phyloP scores from a whole-genome alignment of 2,888 invertebrate species.

The Anagyrus pseudococci region DNA sequence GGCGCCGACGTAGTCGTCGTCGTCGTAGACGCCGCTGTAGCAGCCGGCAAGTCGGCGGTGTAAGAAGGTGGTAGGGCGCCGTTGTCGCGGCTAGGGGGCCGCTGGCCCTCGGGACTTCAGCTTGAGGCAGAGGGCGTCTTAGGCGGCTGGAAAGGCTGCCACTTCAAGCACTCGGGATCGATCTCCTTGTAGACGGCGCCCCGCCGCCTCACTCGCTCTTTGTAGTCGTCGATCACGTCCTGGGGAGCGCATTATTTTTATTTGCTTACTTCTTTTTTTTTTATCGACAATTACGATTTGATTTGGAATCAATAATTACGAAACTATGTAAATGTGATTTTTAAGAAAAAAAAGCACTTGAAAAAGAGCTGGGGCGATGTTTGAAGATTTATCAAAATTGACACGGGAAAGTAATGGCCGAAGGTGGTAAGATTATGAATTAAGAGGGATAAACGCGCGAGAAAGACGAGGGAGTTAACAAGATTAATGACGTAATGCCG shows the following conservation, averaged over 20 bases:
- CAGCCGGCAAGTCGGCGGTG: background rate
- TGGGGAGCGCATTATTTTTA: conserved; percentile 55
- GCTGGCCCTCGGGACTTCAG: conserved; percentile 43
- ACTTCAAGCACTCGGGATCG: conserved; percentile 85
- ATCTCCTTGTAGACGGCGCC: conserved; percentile 84
- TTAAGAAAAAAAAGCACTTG: no score
- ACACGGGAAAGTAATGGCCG: no score
- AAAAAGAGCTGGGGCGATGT: no score
- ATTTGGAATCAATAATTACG: no score
- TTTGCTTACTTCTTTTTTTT: conserved; percentile 1
- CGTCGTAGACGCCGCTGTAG: conserved; percentile 22
- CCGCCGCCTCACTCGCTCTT: conserved; percentile 79
- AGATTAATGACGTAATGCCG: conserved; percentile 43
- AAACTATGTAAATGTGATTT: no score
- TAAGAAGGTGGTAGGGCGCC: conserved; percentile 14
- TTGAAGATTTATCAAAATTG: no score
- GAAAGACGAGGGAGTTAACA: conserved; percentile 19
- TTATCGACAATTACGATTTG: no score
- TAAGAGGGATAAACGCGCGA: conserved; percentile 14
- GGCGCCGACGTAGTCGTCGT: conserved; percentile 20
- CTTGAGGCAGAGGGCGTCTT: conserved; percentile 64
- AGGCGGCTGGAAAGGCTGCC: conserved; percentile 80
- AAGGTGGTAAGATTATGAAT: conserved; percentile 14
- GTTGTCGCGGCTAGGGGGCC: conserved; percentile 4
- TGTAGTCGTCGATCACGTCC: conserved; percentile 93